Evolutionary conservation across 2,113 vertebrate genomes (phyloP).

Genomic region (Cyprinodon variegatus): DNA sequence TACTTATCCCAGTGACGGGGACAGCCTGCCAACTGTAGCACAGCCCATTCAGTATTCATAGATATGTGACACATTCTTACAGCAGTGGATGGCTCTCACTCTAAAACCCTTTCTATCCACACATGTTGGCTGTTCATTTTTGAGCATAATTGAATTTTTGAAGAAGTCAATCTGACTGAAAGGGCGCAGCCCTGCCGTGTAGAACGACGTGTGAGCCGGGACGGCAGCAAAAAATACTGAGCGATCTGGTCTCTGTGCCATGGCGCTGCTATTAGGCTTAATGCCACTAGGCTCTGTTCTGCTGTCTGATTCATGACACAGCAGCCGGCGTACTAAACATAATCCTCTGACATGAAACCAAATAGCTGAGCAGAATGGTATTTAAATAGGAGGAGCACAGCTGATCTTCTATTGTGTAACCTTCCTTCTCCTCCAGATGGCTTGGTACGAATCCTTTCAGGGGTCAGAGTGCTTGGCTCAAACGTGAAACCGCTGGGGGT

Average conservation of each 20-base stretch:
- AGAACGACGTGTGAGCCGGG: conserved; percentile 6
- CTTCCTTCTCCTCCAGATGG: conserved; percentile 61
- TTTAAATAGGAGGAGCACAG: conserved; percentile 64
- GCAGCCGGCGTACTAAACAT: conserved; percentile 63
- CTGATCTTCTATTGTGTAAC: conserved; percentile 71
- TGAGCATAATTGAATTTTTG: conserved; percentile 62
- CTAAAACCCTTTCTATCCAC: conserved; percentile 44
- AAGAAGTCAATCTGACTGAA: conserved; percentile 51
- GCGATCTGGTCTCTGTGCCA: conserved; percentile 34
- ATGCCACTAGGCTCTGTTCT: conserved; percentile 43
- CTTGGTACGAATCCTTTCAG: conserved; percentile 49
- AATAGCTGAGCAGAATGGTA: conserved; percentile 64
- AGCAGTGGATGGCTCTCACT: conserved; percentile 55
- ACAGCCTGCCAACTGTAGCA: conserved; percentile 57
- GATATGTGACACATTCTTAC: conserved; percentile 62
- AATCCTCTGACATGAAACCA: conserved; percentile 68
- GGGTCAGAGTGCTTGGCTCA: conserved; percentile 52
- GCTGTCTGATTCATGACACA: conserved; percentile 66
- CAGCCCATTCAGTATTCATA: conserved; percentile 68
- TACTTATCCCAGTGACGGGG: conserved; percentile 68
- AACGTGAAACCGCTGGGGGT: conserved; percentile 34
- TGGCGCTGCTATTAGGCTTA: conserved; percentile 53
- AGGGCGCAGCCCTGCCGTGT: conserved; percentile 41
- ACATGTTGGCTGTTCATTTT: conserved; percentile 60
- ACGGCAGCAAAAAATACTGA: conserved; percentile 5